Percentiles rank a stretch among this genome's conserved stretches.
Evolutionary conservation across 1,140 invertebrate species (phyloP).

Genomic region (Hylaeus anthracinus): DNA sequence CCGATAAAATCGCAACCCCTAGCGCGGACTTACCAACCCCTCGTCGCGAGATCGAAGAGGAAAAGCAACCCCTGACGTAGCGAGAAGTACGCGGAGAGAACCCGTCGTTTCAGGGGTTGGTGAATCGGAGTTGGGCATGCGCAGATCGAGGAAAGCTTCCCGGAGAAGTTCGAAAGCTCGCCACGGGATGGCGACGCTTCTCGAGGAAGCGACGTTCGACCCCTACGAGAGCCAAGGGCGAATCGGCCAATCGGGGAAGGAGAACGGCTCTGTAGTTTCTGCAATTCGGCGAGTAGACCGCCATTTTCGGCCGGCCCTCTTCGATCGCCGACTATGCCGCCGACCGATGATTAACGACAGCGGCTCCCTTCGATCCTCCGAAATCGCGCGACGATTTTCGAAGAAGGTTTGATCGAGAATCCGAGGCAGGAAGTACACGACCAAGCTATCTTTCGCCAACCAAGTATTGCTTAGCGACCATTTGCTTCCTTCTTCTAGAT

Average conservation of each 20-base stretch:
- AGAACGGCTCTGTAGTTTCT: conserved; percentile 43
- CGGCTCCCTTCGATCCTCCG: background rate
- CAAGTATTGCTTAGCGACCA: too few relatives aligned
- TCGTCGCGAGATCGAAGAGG: background rate
- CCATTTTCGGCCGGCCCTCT: conserved; percentile 56
- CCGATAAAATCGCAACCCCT: conserved; percentile 76
- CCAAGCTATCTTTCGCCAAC: too few relatives aligned
- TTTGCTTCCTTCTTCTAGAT: too few relatives aligned
- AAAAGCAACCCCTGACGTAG: background rate
- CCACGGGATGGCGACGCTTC: conserved; percentile 73
- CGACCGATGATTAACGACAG: conserved; percentile 33
- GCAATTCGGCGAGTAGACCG: conserved; percentile 50
- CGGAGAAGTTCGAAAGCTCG: conserved; percentile 51
- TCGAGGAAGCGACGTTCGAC: conserved; percentile 35
- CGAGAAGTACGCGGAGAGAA: background rate
- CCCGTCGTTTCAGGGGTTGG: conserved; percentile 22
- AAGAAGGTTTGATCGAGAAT: background rate
- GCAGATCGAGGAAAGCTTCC: conserved; percentile 15
- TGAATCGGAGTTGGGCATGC: conserved; percentile 53
- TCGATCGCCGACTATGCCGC: conserved; percentile 11
- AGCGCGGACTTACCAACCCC: conserved; percentile 23
- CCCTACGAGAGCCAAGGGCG: conserved; percentile 45
- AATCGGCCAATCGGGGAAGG: conserved; percentile 59
- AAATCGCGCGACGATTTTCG: background rate
- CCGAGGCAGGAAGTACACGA: too few relatives aligned